A percentile compares a stretch with the other conserved stretches of the same genome.
These are phyloP conservation scores for Cataglyphis albicans DNA, from an alignment of 2,888 invertebrate genomes.

Conservation along the genomic window DNA sequence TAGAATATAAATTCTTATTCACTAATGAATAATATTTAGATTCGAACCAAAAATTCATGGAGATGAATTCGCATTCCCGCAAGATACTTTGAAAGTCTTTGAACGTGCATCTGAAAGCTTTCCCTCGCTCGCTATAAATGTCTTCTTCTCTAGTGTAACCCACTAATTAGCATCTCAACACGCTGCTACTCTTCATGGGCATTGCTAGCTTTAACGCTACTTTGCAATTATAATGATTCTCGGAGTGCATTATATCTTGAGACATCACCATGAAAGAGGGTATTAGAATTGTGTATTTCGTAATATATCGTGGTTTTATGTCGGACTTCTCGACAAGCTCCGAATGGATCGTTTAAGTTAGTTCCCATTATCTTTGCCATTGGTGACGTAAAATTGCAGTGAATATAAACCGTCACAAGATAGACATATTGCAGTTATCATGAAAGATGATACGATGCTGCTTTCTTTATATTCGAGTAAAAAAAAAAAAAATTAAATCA, in stretches of 20 bases:
- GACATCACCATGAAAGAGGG: slow-evolving; percentile 35
- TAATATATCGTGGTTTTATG: slow-evolving; percentile 34
- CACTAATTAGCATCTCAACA: slow-evolving; percentile 54
- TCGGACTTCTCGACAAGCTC: slow-evolving; percentile 26
- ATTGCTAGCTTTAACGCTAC: slow-evolving; percentile 47
- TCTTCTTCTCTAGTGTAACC: slow-evolving; percentile 51
- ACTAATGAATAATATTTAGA: slow-evolving; percentile 13
- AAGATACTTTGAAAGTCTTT: slow-evolving; percentile 32
- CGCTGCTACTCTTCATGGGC: slow-evolving; percentile 37
- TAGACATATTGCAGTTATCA: background rate
- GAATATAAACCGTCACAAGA: background rate
- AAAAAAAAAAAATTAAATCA: background rate
- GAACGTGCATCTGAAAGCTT: slow-evolving; percentile 44
- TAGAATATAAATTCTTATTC: background rate
- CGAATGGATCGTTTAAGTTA: slow-evolving; percentile 28
- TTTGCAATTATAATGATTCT: slow-evolving; percentile 55
- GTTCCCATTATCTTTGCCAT: background rate
- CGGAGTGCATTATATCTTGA: slow-evolving; percentile 42
- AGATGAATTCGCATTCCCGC: slow-evolving; percentile 4
- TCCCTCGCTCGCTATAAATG: slow-evolving; percentile 51
- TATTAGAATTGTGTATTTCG: slow-evolving; percentile 42
- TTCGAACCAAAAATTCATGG: slow-evolving; percentile 40
- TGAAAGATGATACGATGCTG: background rate
- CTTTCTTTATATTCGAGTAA: background rate
- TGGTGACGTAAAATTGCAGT: background rate